Evolutionary conservation across 1,140 invertebrate genomes (phyloP), one percentile per base, ranked within the genome.

Genomic region (Pogonomyrmex californicus): DNA sequence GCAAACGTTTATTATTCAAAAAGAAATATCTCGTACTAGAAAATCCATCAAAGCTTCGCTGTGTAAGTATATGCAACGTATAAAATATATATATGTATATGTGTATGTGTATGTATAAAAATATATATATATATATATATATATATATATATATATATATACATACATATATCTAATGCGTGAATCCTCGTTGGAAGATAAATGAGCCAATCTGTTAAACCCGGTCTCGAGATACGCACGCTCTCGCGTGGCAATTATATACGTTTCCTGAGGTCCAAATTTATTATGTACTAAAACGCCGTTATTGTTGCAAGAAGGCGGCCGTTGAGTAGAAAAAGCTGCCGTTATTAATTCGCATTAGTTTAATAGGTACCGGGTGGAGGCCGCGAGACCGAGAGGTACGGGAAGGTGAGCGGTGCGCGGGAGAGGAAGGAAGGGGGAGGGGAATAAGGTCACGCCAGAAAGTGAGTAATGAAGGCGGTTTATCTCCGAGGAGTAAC

Each of bases 401-500:
- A 77, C 77, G 70, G 81, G 51, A 85, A 68, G 41, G 79, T 63
- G 81, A 73, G 79, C 68, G 54, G 66, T 4, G 49, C 41, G 54
- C n/a, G 70, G 71, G 78, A 87, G 62, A 77, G 81, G 87, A 33
- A 75, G 71, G 70, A 51, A n/a, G 30, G 12, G 12, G 33, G 54
- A 10, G 51, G 41, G 88, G 92, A 95, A 95, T 95, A 95, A 95
- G 94, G 94, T 95, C 94, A 94, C 91, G 93, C 92, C 93, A 93
- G 92, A 93, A 93, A 94, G 94, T 95, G 94, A 95, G 93, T 95
- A 94, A 95, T 94, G 94, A 95, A 92, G 91, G 94, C 91, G 93
- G 94, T 95, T 95, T 95, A 95, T 95, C 94, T 94, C 92, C 88
- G 93, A 91, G 93, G 92, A 95, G 93, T 94, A 95, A 95, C 93